phyloP scores from a whole-genome alignment of 1,140 invertebrate genomes.

The Drosophila pruinosa region DNA sequence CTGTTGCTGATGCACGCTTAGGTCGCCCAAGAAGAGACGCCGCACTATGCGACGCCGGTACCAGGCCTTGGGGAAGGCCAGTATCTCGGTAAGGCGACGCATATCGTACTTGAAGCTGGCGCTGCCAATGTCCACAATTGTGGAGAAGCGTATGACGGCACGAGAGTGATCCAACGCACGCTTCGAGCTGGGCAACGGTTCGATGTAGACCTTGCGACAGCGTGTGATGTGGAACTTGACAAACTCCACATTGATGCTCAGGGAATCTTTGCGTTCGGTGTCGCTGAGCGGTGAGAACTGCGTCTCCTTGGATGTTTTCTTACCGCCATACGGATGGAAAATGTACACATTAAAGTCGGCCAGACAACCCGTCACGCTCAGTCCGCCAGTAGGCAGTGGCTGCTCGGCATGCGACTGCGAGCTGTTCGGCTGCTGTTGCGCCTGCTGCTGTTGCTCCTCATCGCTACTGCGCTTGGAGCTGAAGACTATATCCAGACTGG shows the following conservation, averaged over 20 bases:
- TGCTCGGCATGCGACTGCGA: slow-evolving; percentile 68
- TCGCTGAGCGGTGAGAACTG: slow-evolving; percentile 94
- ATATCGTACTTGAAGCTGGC: slow-evolving; percentile 99
- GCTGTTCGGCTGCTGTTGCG: slow-evolving; percentile 15
- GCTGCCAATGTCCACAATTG: slow-evolving; percentile 97
- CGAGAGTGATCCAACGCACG: slow-evolving; percentile 85
- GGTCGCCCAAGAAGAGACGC: slow-evolving; percentile 95
- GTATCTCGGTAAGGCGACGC: slow-evolving; percentile 97
- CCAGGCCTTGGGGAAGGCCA: slow-evolving; percentile 99
- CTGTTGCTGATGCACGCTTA: slow-evolving; percentile 85
- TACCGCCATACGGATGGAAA: slow-evolving; percentile 98
- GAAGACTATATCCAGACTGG: slow-evolving; percentile 96
- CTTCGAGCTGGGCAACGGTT: slow-evolving; percentile 84
- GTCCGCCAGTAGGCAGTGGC: slow-evolving; percentile 64
- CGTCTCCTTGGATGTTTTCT: slow-evolving; percentile 92
- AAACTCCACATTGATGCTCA: slow-evolving; percentile 98
- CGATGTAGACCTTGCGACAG: slow-evolving; percentile 92
- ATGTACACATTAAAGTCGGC: slow-evolving; percentile 99
- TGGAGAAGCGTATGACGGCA: slow-evolving; percentile 95
- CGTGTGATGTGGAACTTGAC: slow-evolving; percentile 97
- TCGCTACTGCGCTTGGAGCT: slow-evolving; percentile 94
- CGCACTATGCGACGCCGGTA: slow-evolving; percentile 96
- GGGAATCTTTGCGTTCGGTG: slow-evolving; percentile 95
- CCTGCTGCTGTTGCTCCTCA: slow-evolving; percentile 55
- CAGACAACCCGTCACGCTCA: slow-evolving; percentile 95